phyloP scores from a whole-genome alignment of 92 coral and sea anemone genomes.

The Galaxea fascicularis region DNA sequence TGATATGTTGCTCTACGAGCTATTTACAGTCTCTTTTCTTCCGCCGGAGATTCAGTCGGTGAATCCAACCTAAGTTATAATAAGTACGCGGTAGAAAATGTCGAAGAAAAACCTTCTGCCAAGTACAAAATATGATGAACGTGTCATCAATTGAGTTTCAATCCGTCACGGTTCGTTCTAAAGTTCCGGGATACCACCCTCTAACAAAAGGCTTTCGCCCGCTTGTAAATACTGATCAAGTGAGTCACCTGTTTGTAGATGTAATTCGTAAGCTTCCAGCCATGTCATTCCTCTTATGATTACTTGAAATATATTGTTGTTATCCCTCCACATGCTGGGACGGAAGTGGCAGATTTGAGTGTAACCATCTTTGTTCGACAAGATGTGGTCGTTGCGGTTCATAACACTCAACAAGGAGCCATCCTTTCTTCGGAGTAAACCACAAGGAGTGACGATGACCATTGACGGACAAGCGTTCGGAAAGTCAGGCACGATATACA shows the following conservation, averaged over 20 bases:
- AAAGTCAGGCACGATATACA: slow-evolving; percentile 74
- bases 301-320: slow-evolving; percentile 57
- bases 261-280: slow-evolving; percentile 70
- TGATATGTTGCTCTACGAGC: too few species aligned
- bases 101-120: too few species aligned
- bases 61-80: too few species aligned
- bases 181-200: background rate
- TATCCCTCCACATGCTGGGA: slow-evolving; percentile 72
- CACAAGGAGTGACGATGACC: slow-evolving; percentile 67
- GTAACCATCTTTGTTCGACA: slow-evolving; percentile 58
- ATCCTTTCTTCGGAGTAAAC: slow-evolving; percentile 21
- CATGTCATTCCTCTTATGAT: slow-evolving; percentile 53
- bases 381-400: slow-evolving; percentile 48
- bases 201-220: background rate
- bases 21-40: too few species aligned
- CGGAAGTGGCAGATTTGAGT: slow-evolving; percentile 78
- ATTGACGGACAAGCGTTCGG: slow-evolving; percentile 84
- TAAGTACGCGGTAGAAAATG: too few species aligned
- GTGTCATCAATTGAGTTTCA: too few species aligned
- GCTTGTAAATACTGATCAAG: slow-evolving; percentile 47
- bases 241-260: slow-evolving; percentile 40
- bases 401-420: slow-evolving; percentile 27
- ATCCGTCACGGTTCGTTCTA: background rate
- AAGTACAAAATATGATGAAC: too few species aligned
- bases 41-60: too few species aligned